phyloP scores from a whole-genome alignment of 2,888 invertebrate genomes.

The Hoplodrina ambigua region DNA sequence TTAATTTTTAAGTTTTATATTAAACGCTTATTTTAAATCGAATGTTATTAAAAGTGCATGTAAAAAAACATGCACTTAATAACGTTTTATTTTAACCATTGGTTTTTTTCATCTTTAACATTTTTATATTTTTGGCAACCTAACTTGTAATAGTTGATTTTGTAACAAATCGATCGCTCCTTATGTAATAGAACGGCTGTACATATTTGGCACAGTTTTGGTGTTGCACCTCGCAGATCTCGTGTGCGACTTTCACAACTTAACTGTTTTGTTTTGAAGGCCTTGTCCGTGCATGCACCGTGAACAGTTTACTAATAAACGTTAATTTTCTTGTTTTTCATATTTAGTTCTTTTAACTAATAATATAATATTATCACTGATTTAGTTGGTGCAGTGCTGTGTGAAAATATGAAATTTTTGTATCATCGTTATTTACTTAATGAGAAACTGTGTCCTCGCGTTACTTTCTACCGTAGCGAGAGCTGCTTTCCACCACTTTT shows the following conservation, averaged over 20 bases:
- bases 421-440: constrained; percentile 68
- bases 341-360: constrained; percentile 30
- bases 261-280: constrained; percentile 72
- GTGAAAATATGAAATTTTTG: constrained; percentile 64
- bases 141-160: constrained; percentile 43
- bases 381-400: constrained; percentile 11
- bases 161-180: constrained; percentile 58
- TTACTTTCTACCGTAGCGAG: constrained; percentile 74
- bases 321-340: constrained; percentile 57
- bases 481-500: constrained; percentile 73
- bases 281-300: constrained; percentile 69
- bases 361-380: constrained; percentile 23
- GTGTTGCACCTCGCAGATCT: constrained; percentile 70
- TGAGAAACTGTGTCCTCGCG: constrained; percentile 70
- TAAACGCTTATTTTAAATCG: too few species aligned
- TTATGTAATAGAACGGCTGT: constrained; percentile 69
- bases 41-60: too few species aligned
- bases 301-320: constrained; percentile 67
- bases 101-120: constrained; percentile 4
- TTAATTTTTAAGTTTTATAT: too few species aligned
- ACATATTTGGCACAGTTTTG: constrained; percentile 69
- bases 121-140: background rate
- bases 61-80: too few species aligned
- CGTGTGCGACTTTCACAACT: constrained; percentile 76
- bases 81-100: background rate